Evolutionary conservation across 1,140 invertebrate genomes (phyloP).

Genomic region (Macrostomum lignano): DNA sequence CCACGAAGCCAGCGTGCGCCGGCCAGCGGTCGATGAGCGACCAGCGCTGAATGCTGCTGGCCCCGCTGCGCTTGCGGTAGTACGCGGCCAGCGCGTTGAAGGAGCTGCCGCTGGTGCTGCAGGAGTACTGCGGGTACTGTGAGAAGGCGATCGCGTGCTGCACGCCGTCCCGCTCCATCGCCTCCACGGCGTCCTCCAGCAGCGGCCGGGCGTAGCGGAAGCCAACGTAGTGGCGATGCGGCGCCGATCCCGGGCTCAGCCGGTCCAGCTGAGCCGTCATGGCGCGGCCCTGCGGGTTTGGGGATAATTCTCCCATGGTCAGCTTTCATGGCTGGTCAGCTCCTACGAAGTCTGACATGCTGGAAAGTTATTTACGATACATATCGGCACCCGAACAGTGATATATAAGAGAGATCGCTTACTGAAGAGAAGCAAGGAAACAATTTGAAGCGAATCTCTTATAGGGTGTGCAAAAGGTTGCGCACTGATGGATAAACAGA

Average conservation of each 20-base stretch:
- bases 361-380: too few relatives aligned
- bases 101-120: slow-evolving; percentile 77
- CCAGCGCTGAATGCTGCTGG: slow-evolving; percentile 42
- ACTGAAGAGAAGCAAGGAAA: too few relatives aligned
- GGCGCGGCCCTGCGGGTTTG: slow-evolving; percentile 42
- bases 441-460: too few relatives aligned
- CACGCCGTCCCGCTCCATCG: slow-evolving; percentile 56
- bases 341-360: too few relatives aligned
- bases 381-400: too few relatives aligned
- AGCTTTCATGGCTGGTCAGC: too few relatives aligned
- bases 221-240: slow-evolving; percentile 70
- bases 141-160: slow-evolving; percentile 59
- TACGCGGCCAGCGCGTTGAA: slow-evolving; percentile 60
- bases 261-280: slow-evolving; percentile 52
- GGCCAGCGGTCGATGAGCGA: slow-evolving; percentile 79
- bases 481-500: too few relatives aligned
- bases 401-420: too few relatives aligned
- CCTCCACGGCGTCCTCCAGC: slow-evolving; percentile 46
- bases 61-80: slow-evolving; percentile 41
- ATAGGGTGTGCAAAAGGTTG: too few relatives aligned
- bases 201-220: slow-evolving; percentile 71
- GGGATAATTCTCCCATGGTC: too few relatives aligned
- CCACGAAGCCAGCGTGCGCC: slow-evolving; percentile 44
- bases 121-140: slow-evolving; percentile 89
- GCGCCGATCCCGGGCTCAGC: slow-evolving; percentile 47